Evolutionary conservation across 2,888 invertebrate species (phyloP), one percentile per base, ranked within the genome.

Genomic region (Tipula confusa): DNA sequence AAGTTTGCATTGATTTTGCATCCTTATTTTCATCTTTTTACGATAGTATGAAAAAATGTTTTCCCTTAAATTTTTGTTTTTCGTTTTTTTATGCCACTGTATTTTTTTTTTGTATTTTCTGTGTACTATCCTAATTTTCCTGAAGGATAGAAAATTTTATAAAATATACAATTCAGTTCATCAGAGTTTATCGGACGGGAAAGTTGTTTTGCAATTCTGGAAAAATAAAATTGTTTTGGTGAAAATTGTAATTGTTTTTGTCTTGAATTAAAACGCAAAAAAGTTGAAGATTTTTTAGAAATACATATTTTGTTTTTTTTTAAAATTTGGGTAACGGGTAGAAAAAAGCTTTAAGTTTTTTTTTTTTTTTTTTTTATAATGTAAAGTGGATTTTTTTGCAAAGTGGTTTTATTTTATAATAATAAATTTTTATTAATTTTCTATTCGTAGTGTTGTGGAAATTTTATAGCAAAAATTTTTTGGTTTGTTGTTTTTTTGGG

Each of bases 151-250:
- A 64, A 64, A 64, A 64, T 64, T 64, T 64, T 64, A 2, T 64
- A 64, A 64, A 18, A 64, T 64, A 24, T 64, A 24, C 64, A 24
- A 64, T 64, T 64, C 64, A 64, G 64, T 64, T 64, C 64, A 64
- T 64, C 64, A 64, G 24, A 64, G 64, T 64, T 64, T 64, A 64
- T 64, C 64, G 64, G 64, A 64, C 64, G 64, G 64, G 64, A 64
- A 64, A 64, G 64, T 64, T 64, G 64, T 64, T 64, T 33, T 11
- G 9, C 3, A 9, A 9, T 18, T 64, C 24, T 24, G 64, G 15
- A 43, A 43, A 43, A 43, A 15, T 64, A 64, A 43, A 64, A 64
- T 24, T 1, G 64, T 24, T 24, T n/a, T n/a, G n/a, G 64, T 64
- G 64, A 24, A 24, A 43, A 43, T 24, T 64, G 11, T 7, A 36